Conservation (phyloP, 2,797 vertebrate species). For the Etheostoma nigrum region DNA sequence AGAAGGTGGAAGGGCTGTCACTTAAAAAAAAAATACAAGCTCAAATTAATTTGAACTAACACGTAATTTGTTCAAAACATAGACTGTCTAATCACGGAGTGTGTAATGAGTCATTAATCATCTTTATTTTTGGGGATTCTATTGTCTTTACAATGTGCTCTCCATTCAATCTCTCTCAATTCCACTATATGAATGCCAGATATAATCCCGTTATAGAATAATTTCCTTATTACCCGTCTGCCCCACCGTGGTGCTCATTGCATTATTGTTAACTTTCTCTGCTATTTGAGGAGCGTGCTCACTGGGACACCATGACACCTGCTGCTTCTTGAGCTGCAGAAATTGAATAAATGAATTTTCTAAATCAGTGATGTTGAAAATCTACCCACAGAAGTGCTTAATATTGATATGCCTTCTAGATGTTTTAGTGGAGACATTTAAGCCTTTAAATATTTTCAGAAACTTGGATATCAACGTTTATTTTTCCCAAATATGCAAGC, state of each 20-base stretch:
- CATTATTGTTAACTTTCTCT: slow-evolving; percentile 31
- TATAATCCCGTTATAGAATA: slow-evolving; percentile 38
- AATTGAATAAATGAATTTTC: slow-evolving; percentile 64
- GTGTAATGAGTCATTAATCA: not conserved
- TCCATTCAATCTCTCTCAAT: slow-evolving; percentile 2
- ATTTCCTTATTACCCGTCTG: slow-evolving; percentile 39
- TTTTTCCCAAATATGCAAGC: slow-evolving; percentile 8
- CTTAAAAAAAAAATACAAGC: no score
- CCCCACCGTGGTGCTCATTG: not conserved
- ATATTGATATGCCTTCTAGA: slow-evolving; percentile 44
- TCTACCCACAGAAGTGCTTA: slow-evolving; percentile 34
- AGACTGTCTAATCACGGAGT: not conserved
- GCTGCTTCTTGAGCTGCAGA: slow-evolving; percentile 43
- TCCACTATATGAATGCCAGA: slow-evolving; percentile 32
- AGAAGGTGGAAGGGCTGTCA: not conserved
- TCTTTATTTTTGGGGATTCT: not conserved
- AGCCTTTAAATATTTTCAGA: slow-evolving; percentile 2
- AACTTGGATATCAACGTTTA: slow-evolving; percentile 5
- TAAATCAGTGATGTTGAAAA: slow-evolving; percentile 67
- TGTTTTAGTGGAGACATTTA: slow-evolving; percentile 20
- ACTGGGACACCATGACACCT: slow-evolving; percentile 22
- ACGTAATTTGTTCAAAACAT: no score
- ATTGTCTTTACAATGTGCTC: slow-evolving; percentile 2
- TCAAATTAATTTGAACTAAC: not conserved
- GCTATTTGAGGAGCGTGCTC: not conserved